Base-by-base conservation (phyloP, 2,113 vertebrate genomes). In the Xenopus borealis region DNA sequence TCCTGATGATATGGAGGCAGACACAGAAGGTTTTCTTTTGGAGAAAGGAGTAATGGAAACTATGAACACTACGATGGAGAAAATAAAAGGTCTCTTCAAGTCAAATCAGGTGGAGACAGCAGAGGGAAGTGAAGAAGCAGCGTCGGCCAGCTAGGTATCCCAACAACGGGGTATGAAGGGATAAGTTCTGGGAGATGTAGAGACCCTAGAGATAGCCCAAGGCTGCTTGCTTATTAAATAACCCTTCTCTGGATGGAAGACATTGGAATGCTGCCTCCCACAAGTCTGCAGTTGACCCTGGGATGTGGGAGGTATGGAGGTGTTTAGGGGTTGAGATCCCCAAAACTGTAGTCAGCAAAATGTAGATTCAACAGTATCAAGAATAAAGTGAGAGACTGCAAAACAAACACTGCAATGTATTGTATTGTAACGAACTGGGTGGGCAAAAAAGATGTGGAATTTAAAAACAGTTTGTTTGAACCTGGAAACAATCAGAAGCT, bases 21-120 rank as follows among this genome's bases (percentile, higher is more conserved):
- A 94, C 62, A 87, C 92, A 3, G 92, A 92, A 73, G 93, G 94
- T 50, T 96, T 91, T 73, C 82, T 95, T 59, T 80, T 96, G 80
- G 88, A 93, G 62, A 86, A 91, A 67, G 87, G 88, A 19, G 78
- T 94, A 70, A 92, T 88, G 80, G 91, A 92, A 72, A 94, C 87
- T 69, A 52, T 90, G 8, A 83, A 86, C 65, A 86, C 88, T 2
- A 58, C 77, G 3, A 20, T 75, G 47, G 72, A 69, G 58, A 75
- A 75, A 75, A 75, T 66, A 11, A 75, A 69, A 40, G 65, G 57
- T 8, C 66, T 75, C 11, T 75, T 75, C 17, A 68, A 62, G 65
- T 62, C 72, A 44, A 69, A n/a, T 62, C 3, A 58, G 59, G 65
- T 9, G 58, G 72, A 69, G 27, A 18, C 65, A 40, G 57, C 27